phyloP scores from a whole-genome alignment of 2,113 vertebrate genomes.

The Talpa occidentalis region DNA sequence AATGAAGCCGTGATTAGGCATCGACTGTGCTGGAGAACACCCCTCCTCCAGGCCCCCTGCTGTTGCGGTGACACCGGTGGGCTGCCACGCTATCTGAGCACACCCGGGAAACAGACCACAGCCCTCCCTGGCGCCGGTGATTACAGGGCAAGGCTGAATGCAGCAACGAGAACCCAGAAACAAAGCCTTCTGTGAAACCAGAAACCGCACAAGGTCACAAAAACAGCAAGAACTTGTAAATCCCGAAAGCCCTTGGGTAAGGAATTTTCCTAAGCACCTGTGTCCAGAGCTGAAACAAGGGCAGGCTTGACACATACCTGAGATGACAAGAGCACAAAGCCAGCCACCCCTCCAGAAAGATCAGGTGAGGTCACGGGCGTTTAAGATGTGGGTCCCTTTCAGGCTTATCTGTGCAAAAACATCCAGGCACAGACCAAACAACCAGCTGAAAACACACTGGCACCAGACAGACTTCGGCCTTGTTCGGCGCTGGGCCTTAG shows the following conservation, averaged over 20 bases:
- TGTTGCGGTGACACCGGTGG: constrained; percentile 37
- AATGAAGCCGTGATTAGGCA: not conserved
- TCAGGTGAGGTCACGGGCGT: not conserved
- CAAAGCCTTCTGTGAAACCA: constrained; percentile 67
- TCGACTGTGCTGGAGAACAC: not conserved
- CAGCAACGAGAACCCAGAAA: constrained; percentile 5
- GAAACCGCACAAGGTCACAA: constrained; percentile 69
- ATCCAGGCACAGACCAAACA: not conserved
- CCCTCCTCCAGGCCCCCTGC: constrained; percentile 5
- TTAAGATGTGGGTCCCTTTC: not conserved
- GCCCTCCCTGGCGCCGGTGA: constrained; percentile 54
- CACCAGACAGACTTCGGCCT: not conserved
- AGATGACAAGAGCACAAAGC: not conserved
- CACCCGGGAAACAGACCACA: not conserved
- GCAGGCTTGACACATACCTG: not conserved
- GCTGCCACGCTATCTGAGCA: constrained; percentile 47
- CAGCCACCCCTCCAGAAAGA: not conserved
- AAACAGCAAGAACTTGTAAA: constrained; percentile 61
- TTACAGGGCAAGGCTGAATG: constrained; percentile 26
- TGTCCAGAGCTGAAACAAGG: not conserved
- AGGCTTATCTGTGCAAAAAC: not conserved
- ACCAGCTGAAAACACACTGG: not conserved
- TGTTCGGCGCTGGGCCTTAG: not conserved
- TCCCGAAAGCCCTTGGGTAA: not conserved
- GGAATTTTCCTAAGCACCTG: constrained; percentile 62